Base-by-base conservation (phyloP, 2,797 vertebrate genomes). In the Synaphobranchus kaupii region DNA sequence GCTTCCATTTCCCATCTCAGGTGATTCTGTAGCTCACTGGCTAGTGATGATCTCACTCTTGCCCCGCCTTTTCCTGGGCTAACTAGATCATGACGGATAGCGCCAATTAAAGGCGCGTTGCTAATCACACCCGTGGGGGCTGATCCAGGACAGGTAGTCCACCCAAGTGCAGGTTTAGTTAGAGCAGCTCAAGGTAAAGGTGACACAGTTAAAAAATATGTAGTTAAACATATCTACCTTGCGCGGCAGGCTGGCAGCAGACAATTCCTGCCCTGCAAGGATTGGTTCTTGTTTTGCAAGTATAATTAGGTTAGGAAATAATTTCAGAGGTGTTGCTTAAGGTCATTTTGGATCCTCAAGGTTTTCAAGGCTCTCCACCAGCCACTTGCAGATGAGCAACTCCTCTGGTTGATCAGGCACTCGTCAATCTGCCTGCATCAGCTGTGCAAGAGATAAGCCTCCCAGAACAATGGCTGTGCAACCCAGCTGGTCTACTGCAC, bases 61-160 rank as follows among this genome's bases (percentile, higher is more conserved):
- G 0, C 8, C 20, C 86, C 85, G 88, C 76, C 87, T 68, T 87
- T 60, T 66, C 85, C 50, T 85, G 63, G 9, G 0, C 39, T 87
- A 91, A 92, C 56, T 78, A 81, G 86, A 89, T 88, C 88, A 87
- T 92, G 90, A 92, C 87, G 89, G 90, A 91, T 88, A 84, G 52
- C 66, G 84, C 87, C 83, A 81, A 88, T 63, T 89, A 90, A 78
- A 87, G 86, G 28, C 63, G 86, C 68, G 76, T 50, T 85, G 90
- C 92, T 87, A 90, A 90, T 90, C 86, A 86, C 88, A 89, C 28
- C 78, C 86, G 44, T 63, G 82, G 87, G 89, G 82, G 44, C 63
- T 47, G 80, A 31, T 71, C 86, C 34, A 39, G 84, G 78, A 88
- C 0, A 50, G 15, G 20, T 28, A 34, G 28, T 52, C 80, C 87